Base-by-base conservation (phyloP, 2,797 vertebrate species). In the Menidia menidia region DNA sequence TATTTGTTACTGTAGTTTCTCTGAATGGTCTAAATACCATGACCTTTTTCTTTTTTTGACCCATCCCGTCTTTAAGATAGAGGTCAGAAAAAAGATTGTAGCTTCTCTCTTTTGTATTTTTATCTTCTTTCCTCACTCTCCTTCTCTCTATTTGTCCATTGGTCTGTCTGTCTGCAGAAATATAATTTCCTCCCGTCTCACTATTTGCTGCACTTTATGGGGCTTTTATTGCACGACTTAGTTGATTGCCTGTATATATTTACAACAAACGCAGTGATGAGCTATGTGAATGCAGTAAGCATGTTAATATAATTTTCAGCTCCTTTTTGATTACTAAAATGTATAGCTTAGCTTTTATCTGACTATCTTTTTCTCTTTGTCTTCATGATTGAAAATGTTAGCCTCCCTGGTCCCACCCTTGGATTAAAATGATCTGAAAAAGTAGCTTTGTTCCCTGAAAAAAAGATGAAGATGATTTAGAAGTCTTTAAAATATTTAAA, bases 241-340 rank as follows among this genome's bases (percentile, higher is more conserved):
- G 86, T 82, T 90, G 90, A 91, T 91, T 92, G 88, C 85, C 88
- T 85, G 87, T 89, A 88, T 91, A 90, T 92, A 92, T 90, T 87
- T 90, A 88, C 89, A 85, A 88, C 78, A 33, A 86, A 86, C 85
- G 75, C 75, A 81, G 77, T 89, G 88, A 89, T 80, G 85, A 81
- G 85, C 72, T 69, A 67, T 80, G 80, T 80, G 86, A 87, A 86
- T 85, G 88, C 86, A 78, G 64, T 44, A 76, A 78, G 88, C 86
- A 88, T 87, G 89, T 84, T 82, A 90, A 91, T 87, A 80, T 76
- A 77, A 57, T 43, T 2, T 77, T 80, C 75, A 71, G 82, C 78
- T 85, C 77, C 81, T 70, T 59, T 88, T 86, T 78, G 84, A 80
- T 88, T 86, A 90, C 89, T 86, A 89, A 67, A 71, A 86, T 91